These are phyloP conservation scores for Chymomyza procnemis DNA, from an alignment of 2,888 invertebrate species.

Conservation along the genomic window DNA sequence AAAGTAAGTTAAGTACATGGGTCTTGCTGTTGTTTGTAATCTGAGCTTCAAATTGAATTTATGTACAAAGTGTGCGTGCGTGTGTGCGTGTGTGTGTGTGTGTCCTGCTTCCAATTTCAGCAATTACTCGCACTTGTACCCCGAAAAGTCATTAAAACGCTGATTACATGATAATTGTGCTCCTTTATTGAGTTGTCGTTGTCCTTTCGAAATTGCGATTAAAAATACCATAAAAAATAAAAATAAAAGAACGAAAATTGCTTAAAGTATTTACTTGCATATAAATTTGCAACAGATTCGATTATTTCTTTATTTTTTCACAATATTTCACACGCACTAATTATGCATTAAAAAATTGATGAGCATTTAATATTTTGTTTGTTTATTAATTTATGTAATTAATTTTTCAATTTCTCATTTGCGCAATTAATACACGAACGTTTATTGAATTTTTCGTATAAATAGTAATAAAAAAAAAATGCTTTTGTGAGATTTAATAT, in stretches of 20 bases:
- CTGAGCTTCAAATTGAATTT: conserved; percentile 42
- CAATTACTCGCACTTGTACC: conserved; percentile 22
- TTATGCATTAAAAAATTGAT: conserved; percentile 33
- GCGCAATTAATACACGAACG: not conserved
- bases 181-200: conserved; percentile 41
- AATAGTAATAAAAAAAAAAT: too few species aligned
- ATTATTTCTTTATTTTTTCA: conserved; percentile 20
- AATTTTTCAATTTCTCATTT: not conserved
- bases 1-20: not conserved
- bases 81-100: not conserved
- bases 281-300: conserved; percentile 38
- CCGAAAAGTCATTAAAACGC: conserved; percentile 48
- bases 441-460: not conserved
- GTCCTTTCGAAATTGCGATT: not conserved
- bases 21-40: not conserved
- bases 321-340: conserved; percentile 14
- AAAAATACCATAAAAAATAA: too few species aligned
- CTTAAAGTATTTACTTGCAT: not conserved
- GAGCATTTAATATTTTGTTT: conserved; percentile 33
- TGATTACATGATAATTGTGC: conserved; percentile 70
- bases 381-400: not conserved
- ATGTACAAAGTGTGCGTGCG: conserved; percentile 12
- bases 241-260: not conserved
- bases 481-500: conserved; percentile 1
- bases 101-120: conserved; percentile 30